A percentile compares a stretch with the other conserved stretches of the same genome.
These are phyloP conservation scores for Ceriagrion tenellum DNA, from an alignment of 2,888 invertebrate species.

Conservation along the genomic window DNA sequence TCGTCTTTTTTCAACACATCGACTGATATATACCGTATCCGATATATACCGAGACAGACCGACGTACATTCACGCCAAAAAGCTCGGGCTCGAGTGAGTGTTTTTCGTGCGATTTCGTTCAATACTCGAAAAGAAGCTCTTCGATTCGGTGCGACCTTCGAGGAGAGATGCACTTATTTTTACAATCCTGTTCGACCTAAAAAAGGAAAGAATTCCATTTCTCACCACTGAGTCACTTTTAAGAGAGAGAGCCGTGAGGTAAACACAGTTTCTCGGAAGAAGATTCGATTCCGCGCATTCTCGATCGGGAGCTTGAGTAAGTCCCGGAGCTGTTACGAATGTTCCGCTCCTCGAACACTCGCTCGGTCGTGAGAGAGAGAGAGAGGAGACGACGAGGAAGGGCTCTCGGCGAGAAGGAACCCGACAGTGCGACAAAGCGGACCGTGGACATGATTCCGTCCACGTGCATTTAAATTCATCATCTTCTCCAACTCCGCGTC, in stretches of 20 bases:
- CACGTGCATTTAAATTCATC: conserved; percentile 33
- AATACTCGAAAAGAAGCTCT: background rate
- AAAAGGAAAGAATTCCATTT: background rate
- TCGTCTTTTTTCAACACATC: background rate
- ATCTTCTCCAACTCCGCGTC: background rate
- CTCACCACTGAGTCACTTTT: background rate
- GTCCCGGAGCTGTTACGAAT: background rate
- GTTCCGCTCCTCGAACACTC: background rate
- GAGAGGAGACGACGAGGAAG: background rate
- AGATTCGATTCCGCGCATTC: background rate
- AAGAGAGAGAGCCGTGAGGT: too few relatives aligned
- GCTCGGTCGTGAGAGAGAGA: background rate
- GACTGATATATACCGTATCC: too few relatives aligned
- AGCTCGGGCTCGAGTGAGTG: background rate
- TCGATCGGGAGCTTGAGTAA: background rate
- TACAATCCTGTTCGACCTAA: background rate
- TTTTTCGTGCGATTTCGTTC: background rate
- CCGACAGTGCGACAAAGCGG: conserved; percentile 19
- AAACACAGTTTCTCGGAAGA: background rate
- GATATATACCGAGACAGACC: too few relatives aligned
- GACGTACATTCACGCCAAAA: background rate
- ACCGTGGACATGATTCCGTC: conserved; percentile 1
- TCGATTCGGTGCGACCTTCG: background rate
- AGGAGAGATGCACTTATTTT: background rate
- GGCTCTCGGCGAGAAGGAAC: background rate